Evolutionary conservation across 2,888 invertebrate species (phyloP), one percentile per base, ranked within the genome.

Genomic region (Nesidiocoris tenuis): DNA sequence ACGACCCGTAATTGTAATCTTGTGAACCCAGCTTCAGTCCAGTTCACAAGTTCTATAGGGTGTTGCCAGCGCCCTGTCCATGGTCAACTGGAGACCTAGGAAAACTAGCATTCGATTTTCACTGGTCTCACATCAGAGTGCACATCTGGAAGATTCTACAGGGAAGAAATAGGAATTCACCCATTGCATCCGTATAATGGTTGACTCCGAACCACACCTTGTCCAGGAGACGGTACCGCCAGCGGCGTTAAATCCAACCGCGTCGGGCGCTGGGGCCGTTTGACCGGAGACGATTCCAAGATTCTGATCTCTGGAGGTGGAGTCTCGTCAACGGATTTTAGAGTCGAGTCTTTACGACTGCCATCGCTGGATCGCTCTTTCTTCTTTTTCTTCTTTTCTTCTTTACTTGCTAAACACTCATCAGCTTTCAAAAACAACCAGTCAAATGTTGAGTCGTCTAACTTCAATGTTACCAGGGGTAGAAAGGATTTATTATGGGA

Each of bases 241-340:
- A 54, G 39, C 39, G 61, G 54, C 7, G 74, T 19, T 57, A 75
- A 57, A 25, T 75, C 75, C 68, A 75, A 61, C 25, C 75, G 59
- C 22, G 75, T 75, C 16, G 75, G 75, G 55, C 75, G 67, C 56
- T 67, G 67, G n/a, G 75, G 75, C 23, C 75, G 65, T 57, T 75
- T 75, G 39, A 59, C 61, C 1, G 74, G 65, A 17, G 74, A 66
- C 24, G 65, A 23, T 59, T 75, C 59, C 25, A 66, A 22, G 59
- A 75, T 23, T 57, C 59, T 56, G 74, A 75, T 66, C 59, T 18
- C 21, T 19, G 70, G 70, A 16, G 39, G 39, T 39, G 39, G 39
- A 39, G 24, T 17, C 23, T 70, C 70, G 24, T 21, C 56, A 16
- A 67, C 22, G 17, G 54, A 55, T 55, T 67, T 67, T n/a, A 54